Base-by-base conservation (phyloP, 2,113 vertebrate genomes). In the Edolisoma coerulescens region DNA sequence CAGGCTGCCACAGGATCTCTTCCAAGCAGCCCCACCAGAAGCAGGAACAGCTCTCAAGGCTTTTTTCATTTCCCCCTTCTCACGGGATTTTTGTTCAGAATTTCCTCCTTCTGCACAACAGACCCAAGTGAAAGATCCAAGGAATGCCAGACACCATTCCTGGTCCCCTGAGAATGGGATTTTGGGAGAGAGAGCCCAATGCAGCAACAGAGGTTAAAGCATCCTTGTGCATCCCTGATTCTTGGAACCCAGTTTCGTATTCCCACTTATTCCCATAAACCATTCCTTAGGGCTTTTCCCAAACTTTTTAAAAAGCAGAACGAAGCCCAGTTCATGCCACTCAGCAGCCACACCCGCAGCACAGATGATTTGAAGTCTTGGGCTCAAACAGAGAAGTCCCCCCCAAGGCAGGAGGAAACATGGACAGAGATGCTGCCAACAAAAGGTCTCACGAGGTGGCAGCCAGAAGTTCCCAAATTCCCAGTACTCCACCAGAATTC, bases 171-270 rank as follows among this genome's bases (percentile, higher is more conserved):
- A 35, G 88, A 41, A 7, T 0, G n/a, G 4, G 41, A 30, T 32
- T 47, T 70, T 33, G 33, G 47, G 33, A 61, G 67, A 45, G 35
- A n/a, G 5, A 45, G 22, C 47, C 69, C 28, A 18, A 0, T 1
- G 70, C 56, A 74, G 60, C 41, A 10, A 4, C 0, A 39, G 1
- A 68, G 30, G 21, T 3, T 1, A 23, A 45, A 45, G 19, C 27
- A 33, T 11, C 13, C 23, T 12, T 3, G 12, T 3, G 16, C 39
- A 27, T 2, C 37, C 49, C 41, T 1, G 9, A 1, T 30, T 30
- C 67, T 2, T 5, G 9, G 61, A 41, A 52, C 15, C n/a, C 71
- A 23, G 24, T 17, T 75, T 11, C 10, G 11, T 9, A 33, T 44
- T 24, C 47, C 44, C 30, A 53, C 5, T 61, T 16, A 63, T 41